phyloP scores from a whole-genome alignment of 1,140 invertebrate species.

The Dinoponera quadriceps region DNA sequence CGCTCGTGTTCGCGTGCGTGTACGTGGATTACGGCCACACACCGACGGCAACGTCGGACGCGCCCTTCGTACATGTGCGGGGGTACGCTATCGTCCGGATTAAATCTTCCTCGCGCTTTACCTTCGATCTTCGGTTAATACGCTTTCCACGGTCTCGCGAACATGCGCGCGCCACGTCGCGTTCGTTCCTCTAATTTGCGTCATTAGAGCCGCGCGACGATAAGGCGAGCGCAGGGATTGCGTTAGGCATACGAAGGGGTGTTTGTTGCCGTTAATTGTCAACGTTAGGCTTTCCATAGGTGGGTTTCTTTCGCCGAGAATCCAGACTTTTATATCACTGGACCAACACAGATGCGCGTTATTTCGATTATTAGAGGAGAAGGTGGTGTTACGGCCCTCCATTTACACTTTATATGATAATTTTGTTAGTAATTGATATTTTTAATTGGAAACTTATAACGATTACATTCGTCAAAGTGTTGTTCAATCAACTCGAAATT shows the following conservation, averaged over 20 bases:
- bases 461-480: too few species aligned
- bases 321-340: too few species aligned
- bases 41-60: constrained; percentile 23
- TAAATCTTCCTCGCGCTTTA: constrained; percentile 52
- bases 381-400: too few species aligned
- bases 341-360: too few species aligned
- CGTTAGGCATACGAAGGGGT: neutral
- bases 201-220: constrained; percentile 36
- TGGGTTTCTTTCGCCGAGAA: too few species aligned
- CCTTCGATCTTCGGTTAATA: constrained; percentile 42
- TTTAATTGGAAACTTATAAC: too few species aligned
- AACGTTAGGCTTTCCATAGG: neutral
- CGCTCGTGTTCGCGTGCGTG: constrained; percentile 29
- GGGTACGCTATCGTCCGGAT: constrained; percentile 34
- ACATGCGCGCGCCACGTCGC: neutral
- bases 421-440: too few species aligned
- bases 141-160: constrained; percentile 16
- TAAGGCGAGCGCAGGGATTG: neutral
- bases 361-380: too few species aligned
- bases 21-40: constrained; percentile 33
- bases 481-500: too few species aligned
- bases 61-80: neutral
- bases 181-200: constrained; percentile 48
- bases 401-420: too few species aligned
- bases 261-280: neutral